Evolutionary conservation across 2,888 invertebrate genomes (phyloP), one percentile per base, ranked within the genome.

Genomic region (Agrilus cyanescens): DNA sequence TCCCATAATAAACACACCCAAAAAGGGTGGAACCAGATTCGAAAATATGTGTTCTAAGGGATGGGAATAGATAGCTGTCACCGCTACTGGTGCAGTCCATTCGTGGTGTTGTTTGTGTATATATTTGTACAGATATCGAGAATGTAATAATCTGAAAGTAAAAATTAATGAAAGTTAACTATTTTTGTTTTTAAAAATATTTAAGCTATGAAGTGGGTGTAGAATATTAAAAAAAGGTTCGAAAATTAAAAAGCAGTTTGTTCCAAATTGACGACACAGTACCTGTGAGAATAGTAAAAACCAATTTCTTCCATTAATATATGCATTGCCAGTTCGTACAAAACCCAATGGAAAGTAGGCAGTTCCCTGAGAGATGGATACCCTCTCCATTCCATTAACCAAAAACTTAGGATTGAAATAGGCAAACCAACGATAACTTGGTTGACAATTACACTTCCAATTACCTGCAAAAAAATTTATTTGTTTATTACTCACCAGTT

Each of bases 91-190:
- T 0, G 88, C 82, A 2, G 84, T 85, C 88, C 88, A 89, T 63
- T 89, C 86, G 55, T 89, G 89, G 62, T 89, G 89, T 53, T 79
- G 76, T 62, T 89, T 89, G 66, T 89, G 89, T 52, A 89, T 82
- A 57, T 78, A 74, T 58, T 82, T 85, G 68, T 89, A 89, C 40
- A 89, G 65, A 50, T 71, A 68, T 46, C 80, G 78, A 55, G 76
- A 77, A 57, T 89, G 88, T 29, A 88, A 69, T 47, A 86, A 63
- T 57, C 84, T 83, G 63, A 8, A 64, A 63, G 10, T n/a, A 46
- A 45, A 46, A 46, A 50, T 32, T 14, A 30, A 33, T 6, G 13
- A 37, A 37, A 42, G 36, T n/a, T 29, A 31, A 15, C 10, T 3
- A 10, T 10, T 12, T 13, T 5, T 4, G 12, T 32, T 30, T n/a